phyloP scores from a whole-genome alignment of 1,140 invertebrate genomes.

The Atta cephalotes region DNA sequence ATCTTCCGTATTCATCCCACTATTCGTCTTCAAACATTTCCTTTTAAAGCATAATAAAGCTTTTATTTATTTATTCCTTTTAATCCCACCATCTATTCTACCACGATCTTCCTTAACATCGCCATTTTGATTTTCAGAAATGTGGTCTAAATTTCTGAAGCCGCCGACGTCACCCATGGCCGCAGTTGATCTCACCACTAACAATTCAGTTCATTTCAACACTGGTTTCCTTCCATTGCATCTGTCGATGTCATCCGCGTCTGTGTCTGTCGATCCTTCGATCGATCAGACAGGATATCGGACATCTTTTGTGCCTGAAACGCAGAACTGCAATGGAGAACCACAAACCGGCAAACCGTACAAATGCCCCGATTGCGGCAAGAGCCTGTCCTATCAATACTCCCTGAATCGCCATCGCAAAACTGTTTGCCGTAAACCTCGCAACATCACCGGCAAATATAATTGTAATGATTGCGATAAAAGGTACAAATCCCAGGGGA shows the following conservation, averaged over 20 bases:
- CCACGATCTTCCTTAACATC: slow-evolving; percentile 27
- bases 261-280: background rate
- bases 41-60: slow-evolving; percentile 4
- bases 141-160: slow-evolving; percentile 8
- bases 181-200: background rate
- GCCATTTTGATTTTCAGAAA: slow-evolving; percentile 56
- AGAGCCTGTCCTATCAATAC: slow-evolving; percentile 55
- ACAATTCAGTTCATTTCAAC: background rate
- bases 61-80: slow-evolving; percentile 6
- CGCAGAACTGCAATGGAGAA: slow-evolving; percentile 1
- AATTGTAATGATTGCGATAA: slow-evolving; percentile 67
- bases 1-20: background rate
- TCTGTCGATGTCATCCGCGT: background rate
- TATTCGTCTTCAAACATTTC: background rate
- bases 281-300: too few relatives aligned
- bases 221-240: background rate
- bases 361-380: slow-evolving; percentile 66
- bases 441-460: slow-evolving; percentile 61
- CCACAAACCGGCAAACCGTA: slow-evolving; percentile 66
- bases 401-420: slow-evolving; percentile 69
- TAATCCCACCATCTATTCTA: slow-evolving; percentile 12
- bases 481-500: slow-evolving; percentile 75
- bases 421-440: slow-evolving; percentile 66
- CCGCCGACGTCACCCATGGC: background rate
- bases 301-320: background rate